Percentiles rank a stretch among this genome's conserved stretches.
Evolutionary conservation across 1,140 invertebrate species (phyloP).

Genomic region (Plectus sambesii): DNA sequence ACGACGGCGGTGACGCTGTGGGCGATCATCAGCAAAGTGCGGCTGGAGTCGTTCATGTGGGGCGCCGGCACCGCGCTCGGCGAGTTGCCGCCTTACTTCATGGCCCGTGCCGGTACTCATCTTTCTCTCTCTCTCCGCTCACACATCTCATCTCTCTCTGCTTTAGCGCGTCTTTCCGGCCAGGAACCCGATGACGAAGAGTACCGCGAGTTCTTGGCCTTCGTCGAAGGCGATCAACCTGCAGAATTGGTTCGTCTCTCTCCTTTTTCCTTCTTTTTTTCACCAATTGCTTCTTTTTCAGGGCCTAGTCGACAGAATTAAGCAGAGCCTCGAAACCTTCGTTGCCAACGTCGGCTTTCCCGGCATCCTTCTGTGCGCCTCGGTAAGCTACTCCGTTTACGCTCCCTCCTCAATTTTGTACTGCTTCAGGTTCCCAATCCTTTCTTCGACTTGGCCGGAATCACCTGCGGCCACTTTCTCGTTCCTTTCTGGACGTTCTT

Average conservation of each 20-base stretch:
- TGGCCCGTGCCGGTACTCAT: constrained; percentile 89
- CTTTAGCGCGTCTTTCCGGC: constrained; percentile 44
- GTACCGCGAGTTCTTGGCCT: constrained; percentile 36
- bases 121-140: no score
- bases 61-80: constrained; percentile 89
- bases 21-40: constrained; percentile 78
- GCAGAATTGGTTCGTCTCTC: constrained; percentile 22
- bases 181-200: constrained; percentile 44
- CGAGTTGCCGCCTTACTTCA: constrained; percentile 89
- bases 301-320: constrained; percentile 63
- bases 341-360: constrained; percentile 91
- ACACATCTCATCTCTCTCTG: no score
- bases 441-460: constrained; percentile 91
- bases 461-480: constrained; percentile 95
- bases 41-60: constrained; percentile 95
- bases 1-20: constrained; percentile 52
- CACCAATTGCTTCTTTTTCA: constrained; percentile 46
- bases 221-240: constrained; percentile 17
- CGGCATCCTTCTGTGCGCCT: constrained; percentile 92
- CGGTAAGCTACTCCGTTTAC: constrained; percentile 56
- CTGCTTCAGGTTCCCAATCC: constrained; percentile 92
- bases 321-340: constrained; percentile 75
- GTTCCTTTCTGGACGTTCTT: constrained; percentile 99
- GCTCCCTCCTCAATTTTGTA: constrained; percentile 1
- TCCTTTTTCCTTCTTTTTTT: no score